Conservation (phyloP, 2,888 invertebrate genomes). For the Tachina lurida region DNA sequence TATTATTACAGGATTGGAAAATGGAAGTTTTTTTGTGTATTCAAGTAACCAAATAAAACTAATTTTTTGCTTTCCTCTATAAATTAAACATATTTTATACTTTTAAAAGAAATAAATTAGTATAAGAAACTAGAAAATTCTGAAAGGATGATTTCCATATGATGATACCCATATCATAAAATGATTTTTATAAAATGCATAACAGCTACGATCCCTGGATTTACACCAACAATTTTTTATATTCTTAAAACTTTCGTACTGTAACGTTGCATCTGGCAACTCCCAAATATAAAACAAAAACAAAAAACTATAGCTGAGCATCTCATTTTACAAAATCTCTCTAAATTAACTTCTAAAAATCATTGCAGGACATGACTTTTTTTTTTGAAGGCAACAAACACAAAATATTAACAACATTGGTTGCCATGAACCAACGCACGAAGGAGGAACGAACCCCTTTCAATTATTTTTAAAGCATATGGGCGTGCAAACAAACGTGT, state of each 20-base stretch:
- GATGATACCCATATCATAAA: too few species aligned
- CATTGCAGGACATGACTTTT: not conserved
- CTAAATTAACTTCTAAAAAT: constrained; percentile 48
- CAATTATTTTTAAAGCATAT: constrained; percentile 44
- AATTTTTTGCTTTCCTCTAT: too few species aligned
- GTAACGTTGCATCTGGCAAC: constrained; percentile 26
- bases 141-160: too few species aligned
- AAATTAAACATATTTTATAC: too few species aligned
- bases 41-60: too few species aligned
- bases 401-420: not conserved
- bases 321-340: constrained; percentile 54
- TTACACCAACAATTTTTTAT: not conserved
- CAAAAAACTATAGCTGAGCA: constrained; percentile 18
- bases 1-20: too few species aligned
- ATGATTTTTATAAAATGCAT: too few species aligned
- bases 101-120: too few species aligned
- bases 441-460: constrained; percentile 37
- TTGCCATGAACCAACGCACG: constrained; percentile 12
- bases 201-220: too few species aligned
- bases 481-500: constrained; percentile 59
- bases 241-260: not conserved
- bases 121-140: too few species aligned
- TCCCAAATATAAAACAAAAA: not conserved
- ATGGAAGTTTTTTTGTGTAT: too few species aligned
- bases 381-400: not conserved